Percentiles rank a stretch among this genome's conserved stretches.
Evolutionary conservation across 2,113 vertebrate species (phyloP).

Genomic region (Pedionomus torquatus): DNA sequence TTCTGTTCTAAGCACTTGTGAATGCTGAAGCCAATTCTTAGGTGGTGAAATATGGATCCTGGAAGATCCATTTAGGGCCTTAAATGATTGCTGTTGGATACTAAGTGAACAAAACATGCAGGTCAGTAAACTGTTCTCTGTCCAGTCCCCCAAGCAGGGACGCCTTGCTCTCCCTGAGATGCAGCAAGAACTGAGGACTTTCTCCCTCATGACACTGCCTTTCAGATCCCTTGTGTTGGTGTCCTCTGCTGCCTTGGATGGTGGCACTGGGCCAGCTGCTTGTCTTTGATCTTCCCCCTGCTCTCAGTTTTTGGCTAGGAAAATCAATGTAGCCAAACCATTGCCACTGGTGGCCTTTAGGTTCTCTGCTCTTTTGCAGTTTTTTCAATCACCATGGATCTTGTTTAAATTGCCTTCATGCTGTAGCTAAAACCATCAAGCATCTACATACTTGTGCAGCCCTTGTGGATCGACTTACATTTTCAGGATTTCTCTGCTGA

Average conservation of each 20-base stretch:
- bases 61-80: neutral
- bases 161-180: neutral
- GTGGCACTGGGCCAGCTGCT: neutral
- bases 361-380: neutral
- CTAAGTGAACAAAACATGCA: neutral
- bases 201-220: neutral
- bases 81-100: neutral
- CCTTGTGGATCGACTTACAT: neutral
- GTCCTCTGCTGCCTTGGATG: neutral
- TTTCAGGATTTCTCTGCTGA: neutral
- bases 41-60: neutral
- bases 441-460: neutral
- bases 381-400: fast-evolving
- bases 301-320: neutral
- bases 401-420: neutral
- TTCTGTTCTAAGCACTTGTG: neutral
- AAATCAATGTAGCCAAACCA: fast-evolving
- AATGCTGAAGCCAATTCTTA: neutral
- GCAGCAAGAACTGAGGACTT: neutral
- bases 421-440: neutral
- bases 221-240: neutral
- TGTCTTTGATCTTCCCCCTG: neutral
- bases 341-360: fast-evolving
- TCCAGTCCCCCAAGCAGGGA: neutral
- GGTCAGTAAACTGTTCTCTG: neutral